Base-by-base conservation (phyloP, 2,113 vertebrate species). In the Pongo pygmaeus region DNA sequence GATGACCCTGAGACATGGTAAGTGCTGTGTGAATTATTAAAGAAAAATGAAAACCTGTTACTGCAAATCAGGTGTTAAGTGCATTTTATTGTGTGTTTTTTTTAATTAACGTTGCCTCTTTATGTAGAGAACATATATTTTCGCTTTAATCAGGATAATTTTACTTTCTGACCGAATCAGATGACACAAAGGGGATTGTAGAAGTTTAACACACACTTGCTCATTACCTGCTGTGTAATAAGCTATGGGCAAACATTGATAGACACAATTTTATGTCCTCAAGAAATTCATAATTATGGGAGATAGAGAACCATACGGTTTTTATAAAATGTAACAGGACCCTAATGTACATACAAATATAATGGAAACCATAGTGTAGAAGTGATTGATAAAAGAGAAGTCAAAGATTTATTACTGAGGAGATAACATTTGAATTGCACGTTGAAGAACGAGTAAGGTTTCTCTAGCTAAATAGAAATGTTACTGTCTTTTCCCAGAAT, bases 1-100 rank as follows among this genome's bases (percentile, higher is more conserved):
- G 59, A 69, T 88, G 52, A 84, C 38, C 8, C 70, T 25, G 55
- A 91, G 70, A 40, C 22, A 75, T 23, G 43, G 48, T 59, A 61
- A 89, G 74, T 69, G 40, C 46, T 84, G 48, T 81, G 25, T 92
- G 85, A 94, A 48, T 97, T 94, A 79, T 55, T 22, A 59, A 96
- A 80, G 75, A 93, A 94, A 93, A 84, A 64, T 55, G 35, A 94
- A 95, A 91, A 87, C 30, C 16, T 79, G 64, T 78, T 70, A 59
- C 17, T 59, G 38, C 17, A 92, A 90, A 93, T 84, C 11, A 78
- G 27, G 14, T 79, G 16, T 48, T 52, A 85, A 85, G 23, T 27
- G 3, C 5, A 83, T 79, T 92, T 86, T 84, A 43, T 61, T 89
- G 38, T 61, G 1, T n/a, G 9, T 46, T 46, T 46, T 61, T 75